phyloP scores from a whole-genome alignment of 1,140 invertebrate species.

The Sarcophaga peregrina region DNA sequence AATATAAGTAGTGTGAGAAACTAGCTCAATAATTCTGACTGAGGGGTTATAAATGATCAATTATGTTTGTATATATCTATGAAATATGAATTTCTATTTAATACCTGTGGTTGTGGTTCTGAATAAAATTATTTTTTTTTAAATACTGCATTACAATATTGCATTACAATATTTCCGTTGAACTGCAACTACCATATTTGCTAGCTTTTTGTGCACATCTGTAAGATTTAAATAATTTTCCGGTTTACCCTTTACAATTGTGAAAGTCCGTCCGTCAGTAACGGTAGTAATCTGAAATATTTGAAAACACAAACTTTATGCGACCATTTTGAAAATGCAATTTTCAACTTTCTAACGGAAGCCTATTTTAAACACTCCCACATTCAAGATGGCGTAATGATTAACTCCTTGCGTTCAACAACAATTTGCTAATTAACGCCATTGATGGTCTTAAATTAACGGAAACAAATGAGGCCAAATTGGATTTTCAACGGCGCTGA shows the following conservation, averaged over 20 bases:
- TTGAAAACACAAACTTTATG: background rate
- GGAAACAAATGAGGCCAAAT: slow-evolving; percentile 29
- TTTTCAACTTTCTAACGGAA: background rate
- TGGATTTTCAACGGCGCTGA: background rate
- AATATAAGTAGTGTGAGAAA: too few relatives aligned
- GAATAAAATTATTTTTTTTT: too few relatives aligned
- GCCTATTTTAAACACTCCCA: background rate
- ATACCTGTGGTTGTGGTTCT: too few relatives aligned
- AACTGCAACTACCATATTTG: background rate
- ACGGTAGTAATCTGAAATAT: background rate
- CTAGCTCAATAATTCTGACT: too few relatives aligned
- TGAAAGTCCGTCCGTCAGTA: background rate
- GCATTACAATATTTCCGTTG: too few relatives aligned
- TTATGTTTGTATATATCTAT: too few relatives aligned
- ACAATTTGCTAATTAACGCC: slow-evolving; percentile 38
- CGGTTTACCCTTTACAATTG: background rate
- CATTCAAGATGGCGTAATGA: background rate
- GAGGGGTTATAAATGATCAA: too few relatives aligned
- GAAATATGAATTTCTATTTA: too few relatives aligned
- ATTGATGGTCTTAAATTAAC: slow-evolving; percentile 20
- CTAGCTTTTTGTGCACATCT: background rate
- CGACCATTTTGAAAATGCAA: background rate
- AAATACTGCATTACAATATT: too few relatives aligned
- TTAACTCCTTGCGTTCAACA: slow-evolving; percentile 27
- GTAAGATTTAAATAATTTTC: background rate